Conservation (phyloP, 2,888 invertebrate species). For the Nomada lathburiana region DNA sequence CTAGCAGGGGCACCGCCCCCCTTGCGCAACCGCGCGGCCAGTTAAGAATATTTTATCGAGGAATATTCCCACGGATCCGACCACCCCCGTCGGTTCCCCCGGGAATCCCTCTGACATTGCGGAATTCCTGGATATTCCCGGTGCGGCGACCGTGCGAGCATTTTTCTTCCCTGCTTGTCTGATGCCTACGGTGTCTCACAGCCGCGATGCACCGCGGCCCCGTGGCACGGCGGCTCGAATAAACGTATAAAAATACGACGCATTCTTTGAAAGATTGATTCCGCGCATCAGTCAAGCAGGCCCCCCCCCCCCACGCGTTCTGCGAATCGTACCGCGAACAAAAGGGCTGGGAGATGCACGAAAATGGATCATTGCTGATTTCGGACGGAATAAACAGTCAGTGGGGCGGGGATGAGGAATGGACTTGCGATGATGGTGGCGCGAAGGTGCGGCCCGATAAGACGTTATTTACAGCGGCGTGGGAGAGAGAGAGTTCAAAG, state of each 20-base stretch:
- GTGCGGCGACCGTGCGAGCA: conserved; percentile 45
- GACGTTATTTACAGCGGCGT: too few species aligned
- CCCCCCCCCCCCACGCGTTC: neutral
- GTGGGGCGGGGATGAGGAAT: too few species aligned
- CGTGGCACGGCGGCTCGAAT: conserved; percentile 38
- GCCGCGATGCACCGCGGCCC: conserved; percentile 34
- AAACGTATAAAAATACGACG: conserved; percentile 57
- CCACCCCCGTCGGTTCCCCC: conserved; percentile 52
- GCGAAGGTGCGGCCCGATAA: too few species aligned
- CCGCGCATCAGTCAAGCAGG: conserved; percentile 28
- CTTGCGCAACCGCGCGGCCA: conserved; percentile 59
- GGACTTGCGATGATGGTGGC: too few species aligned
- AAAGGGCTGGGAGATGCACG: neutral
- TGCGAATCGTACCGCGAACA: neutral
- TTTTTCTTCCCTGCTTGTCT: conserved; percentile 50
- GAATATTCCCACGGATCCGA: conserved; percentile 69
- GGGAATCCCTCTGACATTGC: conserved; percentile 73
- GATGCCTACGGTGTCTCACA: conserved; percentile 7
- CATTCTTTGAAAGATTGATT: conserved; percentile 48
- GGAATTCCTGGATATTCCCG: conserved; percentile 68
- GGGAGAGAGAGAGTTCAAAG: too few species aligned
- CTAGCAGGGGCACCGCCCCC: conserved; percentile 54
- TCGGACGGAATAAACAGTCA: neutral
- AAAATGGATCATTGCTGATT: neutral
- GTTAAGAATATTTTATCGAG: conserved; percentile 75